Conservation (phyloP, 1,140 invertebrate species). For the Phymorhynchus buccinoides region DNA sequence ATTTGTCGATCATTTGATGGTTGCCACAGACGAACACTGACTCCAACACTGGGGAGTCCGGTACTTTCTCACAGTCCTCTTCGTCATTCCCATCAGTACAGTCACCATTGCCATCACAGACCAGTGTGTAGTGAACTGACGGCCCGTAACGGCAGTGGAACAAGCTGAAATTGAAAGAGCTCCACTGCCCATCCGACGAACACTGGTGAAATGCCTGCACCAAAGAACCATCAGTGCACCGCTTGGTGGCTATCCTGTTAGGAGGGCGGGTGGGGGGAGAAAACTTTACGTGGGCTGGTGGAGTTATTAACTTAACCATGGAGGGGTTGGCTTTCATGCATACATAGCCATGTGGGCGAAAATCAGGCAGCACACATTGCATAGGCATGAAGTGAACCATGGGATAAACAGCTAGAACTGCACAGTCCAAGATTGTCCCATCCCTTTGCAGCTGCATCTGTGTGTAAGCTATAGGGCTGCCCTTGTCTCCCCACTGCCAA, state of each 20-base stretch:
- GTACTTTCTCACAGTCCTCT: not conserved
- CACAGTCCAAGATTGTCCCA: not conserved
- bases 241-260: not conserved
- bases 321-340: constrained; percentile 25
- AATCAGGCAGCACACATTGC: not conserved
- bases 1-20: not conserved
- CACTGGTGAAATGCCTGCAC: constrained; percentile 26
- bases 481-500: constrained; percentile 25
- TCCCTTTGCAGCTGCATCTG: not conserved
- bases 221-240: constrained; percentile 8
- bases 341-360: not conserved
- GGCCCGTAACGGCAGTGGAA: constrained; percentile 16
- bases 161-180: not conserved
- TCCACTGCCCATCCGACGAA: not conserved
- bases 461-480: constrained; percentile 28
- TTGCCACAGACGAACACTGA: constrained; percentile 26
- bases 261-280: not conserved
- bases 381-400: not conserved
- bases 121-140: constrained; percentile 23
- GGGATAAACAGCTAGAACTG: not conserved
- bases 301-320: not conserved
- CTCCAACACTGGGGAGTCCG: not conserved
- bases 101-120: constrained; percentile 41
- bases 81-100: constrained; percentile 41
- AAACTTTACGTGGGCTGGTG: not conserved